phyloP scores from a whole-genome alignment of 1,140 invertebrate species.

The Cotesia vestalis region DNA sequence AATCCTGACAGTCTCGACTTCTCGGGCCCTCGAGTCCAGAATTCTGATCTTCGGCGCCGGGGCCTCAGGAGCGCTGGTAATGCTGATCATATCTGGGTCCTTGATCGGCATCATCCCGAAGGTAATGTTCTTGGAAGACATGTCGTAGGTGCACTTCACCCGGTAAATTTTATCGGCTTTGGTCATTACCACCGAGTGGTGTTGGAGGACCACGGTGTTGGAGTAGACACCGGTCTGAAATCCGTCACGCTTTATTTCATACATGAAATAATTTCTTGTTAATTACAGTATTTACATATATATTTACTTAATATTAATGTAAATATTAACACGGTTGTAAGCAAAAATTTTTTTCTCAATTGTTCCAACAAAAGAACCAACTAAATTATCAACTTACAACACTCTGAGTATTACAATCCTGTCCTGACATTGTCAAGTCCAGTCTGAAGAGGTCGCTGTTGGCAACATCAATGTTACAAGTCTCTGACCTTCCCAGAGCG shows the following conservation, averaged over 20 bases:
- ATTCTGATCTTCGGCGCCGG: conserved; percentile 93
- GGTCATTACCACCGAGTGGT: conserved; percentile 96
- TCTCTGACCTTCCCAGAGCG: conserved; percentile 90
- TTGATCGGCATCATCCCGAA: conserved; percentile 97
- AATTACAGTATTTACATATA: neutral
- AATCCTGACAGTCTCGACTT: conserved; percentile 93
- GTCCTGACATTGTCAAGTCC: conserved; percentile 90
- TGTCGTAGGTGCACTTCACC: conserved; percentile 95
- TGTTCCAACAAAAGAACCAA: neutral
- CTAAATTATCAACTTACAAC: conserved; percentile 71
- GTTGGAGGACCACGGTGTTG: conserved; percentile 93
- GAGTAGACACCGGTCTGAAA: conserved; percentile 91
- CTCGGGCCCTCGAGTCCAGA: conserved; percentile 81
- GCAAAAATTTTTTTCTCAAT: neutral
- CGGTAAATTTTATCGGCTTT: conserved; percentile 97
- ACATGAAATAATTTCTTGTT: conserved; percentile 31
- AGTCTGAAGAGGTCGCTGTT: conserved; percentile 91
- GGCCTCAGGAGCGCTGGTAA: conserved; percentile 92
- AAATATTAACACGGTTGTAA: no score
- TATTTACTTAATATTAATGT: no score
- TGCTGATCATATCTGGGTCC: conserved; percentile 94
- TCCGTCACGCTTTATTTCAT: conserved; percentile 50
- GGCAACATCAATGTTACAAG: conserved; percentile 92
- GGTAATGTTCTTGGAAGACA: conserved; percentile 95
- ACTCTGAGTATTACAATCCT: conserved; percentile 93